phyloP scores from a whole-genome alignment of 2,113 vertebrate genomes.

The Rhagologus leucostigma region DNA sequence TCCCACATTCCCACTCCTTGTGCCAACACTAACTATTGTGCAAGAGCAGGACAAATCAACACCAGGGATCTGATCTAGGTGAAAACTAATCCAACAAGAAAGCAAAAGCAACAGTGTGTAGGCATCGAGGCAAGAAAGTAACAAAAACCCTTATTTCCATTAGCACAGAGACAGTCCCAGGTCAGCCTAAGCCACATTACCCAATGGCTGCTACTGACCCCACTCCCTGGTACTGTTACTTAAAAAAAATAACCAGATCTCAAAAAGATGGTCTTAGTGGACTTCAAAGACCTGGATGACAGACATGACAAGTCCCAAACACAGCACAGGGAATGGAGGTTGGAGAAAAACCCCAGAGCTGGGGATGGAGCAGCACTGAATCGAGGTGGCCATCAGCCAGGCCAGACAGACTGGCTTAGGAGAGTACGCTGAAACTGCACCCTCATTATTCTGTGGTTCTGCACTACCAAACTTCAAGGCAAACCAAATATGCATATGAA shows the following conservation, averaged over 20 bases:
- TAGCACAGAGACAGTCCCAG: not conserved
- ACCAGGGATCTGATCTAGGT: not conserved
- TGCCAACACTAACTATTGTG: constrained; percentile 3
- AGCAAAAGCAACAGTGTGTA: not conserved
- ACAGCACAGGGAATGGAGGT: not conserved
- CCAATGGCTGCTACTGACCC: not conserved
- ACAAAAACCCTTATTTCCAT: not conserved
- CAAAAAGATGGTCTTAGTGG: not conserved
- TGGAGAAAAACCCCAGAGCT: not conserved
- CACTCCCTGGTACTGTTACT: not conserved
- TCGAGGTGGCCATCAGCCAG: not conserved
- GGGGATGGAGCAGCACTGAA: not conserved
- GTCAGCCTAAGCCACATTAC: not conserved
- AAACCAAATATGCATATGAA: constrained; percentile 1
- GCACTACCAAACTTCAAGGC: constrained; percentile 35
- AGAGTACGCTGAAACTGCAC: not conserved
- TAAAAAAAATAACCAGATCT: not conserved
- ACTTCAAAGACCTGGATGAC: not conserved
- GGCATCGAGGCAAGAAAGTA: not conserved
- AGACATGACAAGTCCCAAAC: not conserved
- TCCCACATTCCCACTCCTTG: not conserved
- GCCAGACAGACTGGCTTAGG: not conserved
- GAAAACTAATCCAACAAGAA: not conserved
- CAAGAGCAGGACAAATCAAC: not conserved
- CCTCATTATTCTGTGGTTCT: not conserved